Evolutionary conservation across 23 tunicate genomes (phyloP).

Genomic region (Ciona savignyi): DNA sequence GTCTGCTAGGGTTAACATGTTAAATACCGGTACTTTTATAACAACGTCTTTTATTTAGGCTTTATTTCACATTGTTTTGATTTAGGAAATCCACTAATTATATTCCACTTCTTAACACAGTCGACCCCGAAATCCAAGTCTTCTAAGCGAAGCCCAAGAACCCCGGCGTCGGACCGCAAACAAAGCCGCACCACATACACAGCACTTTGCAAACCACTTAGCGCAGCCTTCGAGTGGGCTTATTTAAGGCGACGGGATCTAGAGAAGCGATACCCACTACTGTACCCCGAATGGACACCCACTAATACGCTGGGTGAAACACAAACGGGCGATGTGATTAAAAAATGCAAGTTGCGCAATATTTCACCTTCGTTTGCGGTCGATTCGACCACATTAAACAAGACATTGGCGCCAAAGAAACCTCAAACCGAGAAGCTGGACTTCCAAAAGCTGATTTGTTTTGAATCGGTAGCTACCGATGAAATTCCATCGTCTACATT

Average conservation of each 20-base stretch:
- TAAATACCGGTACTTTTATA: no score
- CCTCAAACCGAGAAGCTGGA: neutral
- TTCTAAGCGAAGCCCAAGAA: no score
- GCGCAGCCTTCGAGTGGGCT: neutral
- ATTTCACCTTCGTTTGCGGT: neutral
- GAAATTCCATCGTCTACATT: neutral
- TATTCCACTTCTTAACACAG: no score
- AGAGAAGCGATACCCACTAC: neutral
- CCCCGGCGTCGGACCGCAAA: no score
- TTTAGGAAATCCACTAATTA: no score
- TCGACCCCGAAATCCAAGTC: no score
- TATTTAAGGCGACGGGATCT: neutral
- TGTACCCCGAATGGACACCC: neutral
- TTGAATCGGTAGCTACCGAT: neutral
- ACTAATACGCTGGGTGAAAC: neutral
- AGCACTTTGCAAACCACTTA: neutral
- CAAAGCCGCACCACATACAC: neutral
- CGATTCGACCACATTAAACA: neutral
- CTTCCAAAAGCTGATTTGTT: neutral
- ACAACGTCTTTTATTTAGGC: no score
- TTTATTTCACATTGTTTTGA: no score
- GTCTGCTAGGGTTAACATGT: no score
- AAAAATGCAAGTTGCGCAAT: neutral
- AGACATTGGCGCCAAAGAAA: neutral
- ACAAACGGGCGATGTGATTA: neutral